Evolutionary conservation across 2,888 invertebrate species (phyloP).

Genomic region (Serripes groenlandicus): DNA sequence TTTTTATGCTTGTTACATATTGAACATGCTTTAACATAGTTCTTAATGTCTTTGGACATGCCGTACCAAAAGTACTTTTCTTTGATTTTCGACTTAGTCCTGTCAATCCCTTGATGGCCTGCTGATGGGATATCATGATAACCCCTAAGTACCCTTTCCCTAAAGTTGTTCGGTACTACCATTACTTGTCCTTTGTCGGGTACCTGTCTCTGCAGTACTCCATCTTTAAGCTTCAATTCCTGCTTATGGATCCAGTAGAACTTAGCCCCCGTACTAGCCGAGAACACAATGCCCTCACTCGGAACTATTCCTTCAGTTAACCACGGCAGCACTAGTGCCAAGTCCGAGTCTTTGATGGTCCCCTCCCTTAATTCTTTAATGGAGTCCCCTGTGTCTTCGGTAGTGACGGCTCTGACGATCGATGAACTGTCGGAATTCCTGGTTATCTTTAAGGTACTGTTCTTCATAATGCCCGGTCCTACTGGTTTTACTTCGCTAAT

Average conservation of each 20-base stretch:
- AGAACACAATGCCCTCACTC: slow-evolving; percentile 6
- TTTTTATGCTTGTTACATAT: slow-evolving; percentile 35
- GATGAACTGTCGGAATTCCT: too few species aligned
- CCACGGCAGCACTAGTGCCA: too few species aligned
- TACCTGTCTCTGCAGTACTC: slow-evolving; percentile 8
- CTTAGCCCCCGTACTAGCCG: slow-evolving; percentile 13
- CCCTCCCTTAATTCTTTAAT: too few species aligned
- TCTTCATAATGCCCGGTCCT: too few species aligned
- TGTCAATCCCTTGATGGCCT: slow-evolving; percentile 38
- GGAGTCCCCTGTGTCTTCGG: too few species aligned
- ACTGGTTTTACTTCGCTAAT: too few species aligned
- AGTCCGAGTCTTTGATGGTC: too few species aligned
- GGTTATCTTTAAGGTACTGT: too few species aligned
- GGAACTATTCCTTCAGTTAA: too few species aligned
- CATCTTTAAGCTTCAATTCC: slow-evolving; percentile 7
- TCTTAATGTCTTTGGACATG: slow-evolving; percentile 20
- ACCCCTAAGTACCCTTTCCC: slow-evolving; percentile 3
- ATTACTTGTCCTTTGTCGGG: neutral
- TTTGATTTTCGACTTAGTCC: slow-evolving; percentile 19
- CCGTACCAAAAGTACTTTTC: slow-evolving; percentile 30
- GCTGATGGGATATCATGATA: slow-evolving; percentile 39
- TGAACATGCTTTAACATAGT: slow-evolving; percentile 20
- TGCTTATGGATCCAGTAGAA: slow-evolving; percentile 30
- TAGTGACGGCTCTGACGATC: too few species aligned
- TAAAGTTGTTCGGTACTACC: slow-evolving; percentile 8